phyloP scores from a whole-genome alignment of 2,888 invertebrate genomes.

The Drosophila peninsularis region DNA sequence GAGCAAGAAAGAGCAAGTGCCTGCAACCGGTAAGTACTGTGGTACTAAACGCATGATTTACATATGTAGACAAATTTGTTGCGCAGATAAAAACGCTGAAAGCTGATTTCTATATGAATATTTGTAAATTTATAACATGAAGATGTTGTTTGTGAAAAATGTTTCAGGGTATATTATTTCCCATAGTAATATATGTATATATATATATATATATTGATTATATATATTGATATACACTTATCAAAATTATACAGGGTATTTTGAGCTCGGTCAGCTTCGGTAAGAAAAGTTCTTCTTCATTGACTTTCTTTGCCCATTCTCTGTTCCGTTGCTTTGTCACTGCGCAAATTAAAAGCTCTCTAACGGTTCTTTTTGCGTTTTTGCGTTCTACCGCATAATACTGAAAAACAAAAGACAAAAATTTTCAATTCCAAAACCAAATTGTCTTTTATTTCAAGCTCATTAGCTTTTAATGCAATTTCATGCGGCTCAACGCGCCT shows the following conservation, averaged over 20 bases:
- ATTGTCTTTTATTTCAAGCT: constrained; percentile 79
- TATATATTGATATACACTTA: too few relatives aligned
- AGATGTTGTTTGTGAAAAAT: background rate
- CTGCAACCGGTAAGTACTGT: background rate
- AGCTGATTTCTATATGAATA: background rate
- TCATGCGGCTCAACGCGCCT: constrained; percentile 76
- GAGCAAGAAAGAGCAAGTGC: background rate
- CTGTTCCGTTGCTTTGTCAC: constrained; percentile 6
- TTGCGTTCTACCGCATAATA: constrained; percentile 28
- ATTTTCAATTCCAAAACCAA: constrained; percentile 68
- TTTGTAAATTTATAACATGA: too few relatives aligned
- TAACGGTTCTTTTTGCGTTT: constrained; percentile 33
- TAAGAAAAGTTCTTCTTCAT: background rate
- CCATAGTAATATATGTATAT: too few relatives aligned
- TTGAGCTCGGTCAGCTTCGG: background rate
- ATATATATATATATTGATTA: too few relatives aligned
- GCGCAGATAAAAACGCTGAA: background rate
- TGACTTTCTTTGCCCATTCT: constrained; percentile 18
- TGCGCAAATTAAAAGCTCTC: constrained; percentile 52
- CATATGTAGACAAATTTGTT: background rate
- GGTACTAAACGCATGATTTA: background rate
- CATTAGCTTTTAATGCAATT: constrained; percentile 78
- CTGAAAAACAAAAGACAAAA: constrained; percentile 31
- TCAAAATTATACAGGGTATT: constrained; percentile 5
- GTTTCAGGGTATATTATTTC: too few relatives aligned